These are phyloP conservation scores for Ricordea florida DNA, from an alignment of 92 coral and sea anemone genomes.

Conservation along the genomic window DNA sequence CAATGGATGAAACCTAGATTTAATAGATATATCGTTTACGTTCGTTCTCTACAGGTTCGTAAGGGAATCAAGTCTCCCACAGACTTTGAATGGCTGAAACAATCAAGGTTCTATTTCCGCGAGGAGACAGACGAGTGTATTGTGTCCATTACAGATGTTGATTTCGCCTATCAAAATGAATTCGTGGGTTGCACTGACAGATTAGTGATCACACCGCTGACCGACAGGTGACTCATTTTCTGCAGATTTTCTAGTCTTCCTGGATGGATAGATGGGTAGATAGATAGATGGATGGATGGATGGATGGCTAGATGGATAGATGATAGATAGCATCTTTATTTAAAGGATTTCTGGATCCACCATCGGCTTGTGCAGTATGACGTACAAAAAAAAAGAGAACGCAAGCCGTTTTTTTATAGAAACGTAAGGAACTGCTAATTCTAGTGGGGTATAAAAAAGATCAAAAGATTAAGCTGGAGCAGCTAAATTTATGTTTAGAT, in stretches of 20 bases:
- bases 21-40: background rate
- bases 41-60: conserved; percentile 59
- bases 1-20: no score
- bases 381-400: no score
- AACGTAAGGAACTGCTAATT: no score
- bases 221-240: conserved; percentile 72
- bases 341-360: no score
- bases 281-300: no score
- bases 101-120: conserved; percentile 97
- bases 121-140: conserved; percentile 97
- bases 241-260: background rate
- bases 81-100: conserved; percentile 99
- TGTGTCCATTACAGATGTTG: conserved; percentile 98
- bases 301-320: no score
- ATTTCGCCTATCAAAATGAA: conserved; percentile 95
- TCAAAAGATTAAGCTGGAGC: no score
- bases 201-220: conserved; percentile 95
- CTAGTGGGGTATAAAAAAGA: no score
- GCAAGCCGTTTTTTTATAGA: no score
- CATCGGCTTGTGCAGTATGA: no score
- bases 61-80: conserved; percentile 89
- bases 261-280: background rate
- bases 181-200: conserved; percentile 99
- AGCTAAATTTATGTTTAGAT: no score
- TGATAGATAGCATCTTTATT: no score